Evolutionary conservation across 2,888 invertebrate species (phyloP), one percentile per base, ranked within the genome.

Genomic region (Synanthedon vespiformis): DNA sequence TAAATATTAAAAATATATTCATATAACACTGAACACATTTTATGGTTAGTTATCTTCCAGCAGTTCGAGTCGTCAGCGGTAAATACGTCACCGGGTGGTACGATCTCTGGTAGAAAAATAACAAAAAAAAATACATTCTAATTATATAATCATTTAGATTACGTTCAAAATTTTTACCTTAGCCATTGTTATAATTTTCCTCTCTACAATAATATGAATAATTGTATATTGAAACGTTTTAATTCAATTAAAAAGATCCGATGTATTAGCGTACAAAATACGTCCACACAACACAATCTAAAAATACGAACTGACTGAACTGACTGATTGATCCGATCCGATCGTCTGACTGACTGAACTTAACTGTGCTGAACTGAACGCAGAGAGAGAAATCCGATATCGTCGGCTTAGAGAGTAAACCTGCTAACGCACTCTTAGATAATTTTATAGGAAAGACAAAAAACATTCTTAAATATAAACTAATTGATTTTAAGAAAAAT

Each of bases 281-380:
- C 86, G 77, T 74, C 67, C 60, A 22, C 68, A 69, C 71, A 53
- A 53, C 55, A 56, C 68, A 63, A 67, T 73, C 65, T 80, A 82
- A 71, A 85, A 84, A 79, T 84, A 83, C 64, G 67, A 70, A 86
- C 86, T 85, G 80, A 8, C 14, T 13, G 3, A 34, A 34, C 34
- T 18, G 16, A 48, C 16, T 48, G 48, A 48, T 11, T 18, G 12
- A 4, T 18, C 16, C 18, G 2, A 34, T 34, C 34, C 8, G 34
- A 8, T 34, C 34, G 34, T 34, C 34, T 34, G 34, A 34, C 34
- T 18, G 16, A 48, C 16, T 48, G 48, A 18, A 48, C 18, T 22
- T 62, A 61, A 10, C 18, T 48, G 58, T 57, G n/a, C n/a, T n/a
- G n/a, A n/a, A 22, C 22, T 62, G 62, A 34, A 58, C 58, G 63